Conservation (phyloP, 2,113 vertebrate species). For the Stictonetta naevosa region DNA sequence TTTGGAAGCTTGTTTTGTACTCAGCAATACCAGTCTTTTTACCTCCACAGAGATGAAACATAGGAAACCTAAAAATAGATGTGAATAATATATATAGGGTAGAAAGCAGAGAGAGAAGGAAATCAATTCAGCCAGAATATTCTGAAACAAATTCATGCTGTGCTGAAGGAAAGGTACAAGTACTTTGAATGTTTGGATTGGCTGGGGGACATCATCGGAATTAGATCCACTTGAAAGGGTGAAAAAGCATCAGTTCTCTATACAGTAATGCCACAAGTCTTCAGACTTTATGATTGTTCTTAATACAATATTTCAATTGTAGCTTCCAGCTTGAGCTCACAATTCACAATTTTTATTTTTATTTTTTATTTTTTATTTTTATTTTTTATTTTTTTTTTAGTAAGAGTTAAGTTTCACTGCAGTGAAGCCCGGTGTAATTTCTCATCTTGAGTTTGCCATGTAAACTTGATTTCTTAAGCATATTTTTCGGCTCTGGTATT, state of each 20-base stretch:
- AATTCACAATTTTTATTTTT: neutral
- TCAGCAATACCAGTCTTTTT: neutral
- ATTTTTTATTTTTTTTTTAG: neutral
- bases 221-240: constrained; percentile 1
- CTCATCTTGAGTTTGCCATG: constrained; percentile 1
- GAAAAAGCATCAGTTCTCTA: neutral
- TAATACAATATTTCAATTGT: neutral
- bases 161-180: neutral
- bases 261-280: neutral
- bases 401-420: neutral
- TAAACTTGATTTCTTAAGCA: constrained; percentile 44
- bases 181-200: neutral
- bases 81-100: neutral
- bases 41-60: neutral
- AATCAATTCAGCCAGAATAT: neutral
- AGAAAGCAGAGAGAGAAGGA: neutral
- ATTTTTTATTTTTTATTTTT: no score
- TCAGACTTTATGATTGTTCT: neutral
- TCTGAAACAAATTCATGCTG: neutral
- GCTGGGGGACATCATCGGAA: neutral
- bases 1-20: neutral
- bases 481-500: constrained; percentile 42
- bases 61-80: neutral
- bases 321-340: constrained; percentile 14
- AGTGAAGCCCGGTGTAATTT: constrained; percentile 40